Base-by-base conservation (phyloP, 2,888 invertebrate genomes). In the Gymnocheta viridis region DNA sequence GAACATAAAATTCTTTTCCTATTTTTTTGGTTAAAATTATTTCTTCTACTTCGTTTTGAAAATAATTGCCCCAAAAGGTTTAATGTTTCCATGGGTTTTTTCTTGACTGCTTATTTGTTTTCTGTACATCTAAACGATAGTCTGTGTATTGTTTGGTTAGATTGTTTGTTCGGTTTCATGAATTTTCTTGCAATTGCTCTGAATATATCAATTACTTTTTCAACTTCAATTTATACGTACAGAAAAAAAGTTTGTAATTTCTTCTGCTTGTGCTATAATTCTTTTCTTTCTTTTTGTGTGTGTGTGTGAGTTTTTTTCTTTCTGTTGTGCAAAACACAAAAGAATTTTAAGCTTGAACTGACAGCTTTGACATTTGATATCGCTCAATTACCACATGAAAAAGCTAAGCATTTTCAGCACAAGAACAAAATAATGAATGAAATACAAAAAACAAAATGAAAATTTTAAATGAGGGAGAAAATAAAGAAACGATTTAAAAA, bases 291-390 rank as follows among this genome's bases (percentile, higher is more conserved):
- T 27, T 24, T 41, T 35, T 49, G 24, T 41, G 4, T 41, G 29
- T 49, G 4, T 47, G 44, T 60, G 14, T 58, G n/a, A n/a, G n/a
- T 64, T 35, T 77, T n/a, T 54, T 64, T 29, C 51, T 12, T 41
- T 47, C 44, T 70, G 54, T 32, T 79, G 54, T 70, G 51, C 19
- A 19, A 51, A 74, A 22, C 17, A 83, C 49, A 79, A 83, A 70
- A 74, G 69, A 74, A 64, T 74, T 79, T 74, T 70, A 64, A 60
- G 69, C 67, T 76, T 83, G 64, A 79, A 58, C 49, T 83, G 82
- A 79, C 79, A 79, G 62, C 79, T 79, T 69, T 83, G 82, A 83
- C 79, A 83, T 73, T 79, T 79, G 82, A 79, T 83, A 83, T 83
- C 82, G 79, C 74, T 74, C 82, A 83, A 83, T 83, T 83, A 83